Evolutionary conservation across 2,888 invertebrate genomes (phyloP).

Genomic region (Melanophora roralis): DNA sequence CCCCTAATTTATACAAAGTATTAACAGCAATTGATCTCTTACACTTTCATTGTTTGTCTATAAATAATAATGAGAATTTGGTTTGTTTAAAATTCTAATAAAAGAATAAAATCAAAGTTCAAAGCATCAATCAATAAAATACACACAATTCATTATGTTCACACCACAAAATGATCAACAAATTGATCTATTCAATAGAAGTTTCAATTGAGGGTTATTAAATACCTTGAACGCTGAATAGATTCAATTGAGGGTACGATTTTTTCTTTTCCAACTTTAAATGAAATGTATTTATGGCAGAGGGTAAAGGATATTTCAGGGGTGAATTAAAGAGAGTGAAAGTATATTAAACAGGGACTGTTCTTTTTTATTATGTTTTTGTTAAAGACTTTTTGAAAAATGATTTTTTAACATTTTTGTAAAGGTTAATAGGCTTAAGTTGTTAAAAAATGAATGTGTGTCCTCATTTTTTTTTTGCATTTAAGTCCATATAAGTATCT

Average conservation of each 20-base stretch:
- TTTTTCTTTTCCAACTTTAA: background rate
- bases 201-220: background rate
- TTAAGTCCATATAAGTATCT: background rate
- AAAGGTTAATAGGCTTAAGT: constrained; percentile 50
- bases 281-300: background rate
- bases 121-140: constrained; percentile 39
- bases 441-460: background rate
- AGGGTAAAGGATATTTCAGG: background rate
- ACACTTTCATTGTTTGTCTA: constrained; percentile 9
- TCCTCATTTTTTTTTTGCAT: background rate
- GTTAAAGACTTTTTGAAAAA: constrained; percentile 54
- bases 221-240: too few relatives aligned
- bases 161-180: constrained; percentile 59
- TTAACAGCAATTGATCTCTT: constrained; percentile 23
- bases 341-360: constrained; percentile 6
- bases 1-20: constrained; percentile 10
- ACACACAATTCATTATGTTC: background rate
- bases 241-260: constrained; percentile 42
- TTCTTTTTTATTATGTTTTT: constrained; percentile 10
- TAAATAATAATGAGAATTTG: background rate
- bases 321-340: constrained; percentile 15
- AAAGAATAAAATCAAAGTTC: constrained; percentile 13
- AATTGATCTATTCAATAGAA: constrained; percentile 37
- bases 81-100: background rate
- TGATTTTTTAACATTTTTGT: constrained; percentile 45